Evolutionary conservation across 64 coral and sea anemone species (phyloP), one percentile per base, ranked within the genome.

Genomic region (Trachythela sp.): DNA sequence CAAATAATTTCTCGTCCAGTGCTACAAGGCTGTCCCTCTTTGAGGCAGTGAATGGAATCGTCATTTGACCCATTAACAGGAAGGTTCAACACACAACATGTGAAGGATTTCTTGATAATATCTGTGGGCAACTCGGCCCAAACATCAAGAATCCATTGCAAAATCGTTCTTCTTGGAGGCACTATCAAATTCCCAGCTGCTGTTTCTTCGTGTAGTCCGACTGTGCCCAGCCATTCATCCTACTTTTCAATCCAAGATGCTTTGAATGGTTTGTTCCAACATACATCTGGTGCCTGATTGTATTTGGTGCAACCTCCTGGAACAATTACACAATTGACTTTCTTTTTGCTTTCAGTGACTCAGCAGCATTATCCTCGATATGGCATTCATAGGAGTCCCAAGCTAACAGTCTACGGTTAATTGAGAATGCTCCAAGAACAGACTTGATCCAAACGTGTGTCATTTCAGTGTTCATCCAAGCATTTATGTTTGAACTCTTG

Each of bases 11-110:
- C 6, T 86, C 39, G 48, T 88, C 91, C 85, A 15, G 70, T 40
- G 86, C 91, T 92, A 26, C 91, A 92, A 4, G 91, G 86, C 39
- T 92, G 91, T 86, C 42, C 84, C 60, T 84, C 90, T 58, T 92
- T 83, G n/a, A 87, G 84, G 60, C 85, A 54, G 40, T 85, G 89
- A 86, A 91, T 48, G 9, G 20, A 43, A 50, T 89, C 72, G 37
- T 90, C 89, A 13, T 41, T 59, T 1, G 51, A 85, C 0, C 52
- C 72, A 35, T 89, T 42, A 13, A 89, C 70, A 30, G 45, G 75
- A 60, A 70, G 86, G 54, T 87, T 87, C 36, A 84, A 84, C 24
- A 48, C 77, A 38, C 80, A 90, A 34, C 48, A 60, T 24, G 43
- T 60, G 80, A 90, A 90, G 40, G 89, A 90, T 8, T 54, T 90